phyloP scores from a whole-genome alignment of 92 coral and sea anemone genomes.

The Parazoanthus atlanticus region DNA sequence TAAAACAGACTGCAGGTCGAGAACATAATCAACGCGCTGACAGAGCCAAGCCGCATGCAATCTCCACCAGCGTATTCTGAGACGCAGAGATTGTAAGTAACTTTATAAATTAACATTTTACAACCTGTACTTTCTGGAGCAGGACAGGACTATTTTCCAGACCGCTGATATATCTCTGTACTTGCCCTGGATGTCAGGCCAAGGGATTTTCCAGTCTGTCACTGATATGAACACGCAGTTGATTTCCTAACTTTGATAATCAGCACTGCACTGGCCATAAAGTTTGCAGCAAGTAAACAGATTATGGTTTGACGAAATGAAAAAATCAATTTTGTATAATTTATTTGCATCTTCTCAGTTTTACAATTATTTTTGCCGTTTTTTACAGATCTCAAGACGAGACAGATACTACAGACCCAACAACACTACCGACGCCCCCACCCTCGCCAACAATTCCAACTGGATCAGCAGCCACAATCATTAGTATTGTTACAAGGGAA shows the following conservation, averaged over 20 bases:
- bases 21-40: neutral
- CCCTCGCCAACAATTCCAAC: no score
- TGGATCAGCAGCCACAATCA: no score
- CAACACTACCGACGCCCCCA: no score
- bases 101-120: neutral
- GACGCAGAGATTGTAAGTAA: neutral
- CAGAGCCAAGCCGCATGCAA: neutral
- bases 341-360: neutral
- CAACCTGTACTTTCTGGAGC: no score
- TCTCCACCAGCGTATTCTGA: neutral
- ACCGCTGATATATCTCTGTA: neutral
- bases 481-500: no score
- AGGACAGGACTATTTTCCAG: no score
- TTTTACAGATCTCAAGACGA: conserved; percentile 8
- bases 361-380: neutral
- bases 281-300: neutral
- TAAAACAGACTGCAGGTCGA: neutral
- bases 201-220: neutral
- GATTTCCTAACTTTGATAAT: no score
- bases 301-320: neutral
- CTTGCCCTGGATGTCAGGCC: neutral
- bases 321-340: neutral
- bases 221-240: no score
- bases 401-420: no score
- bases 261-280: no score